Evolutionary conservation across 2,888 invertebrate species (phyloP), one percentile per base, ranked within the genome.

Genomic region (Conops quadrifasciatus): DNA sequence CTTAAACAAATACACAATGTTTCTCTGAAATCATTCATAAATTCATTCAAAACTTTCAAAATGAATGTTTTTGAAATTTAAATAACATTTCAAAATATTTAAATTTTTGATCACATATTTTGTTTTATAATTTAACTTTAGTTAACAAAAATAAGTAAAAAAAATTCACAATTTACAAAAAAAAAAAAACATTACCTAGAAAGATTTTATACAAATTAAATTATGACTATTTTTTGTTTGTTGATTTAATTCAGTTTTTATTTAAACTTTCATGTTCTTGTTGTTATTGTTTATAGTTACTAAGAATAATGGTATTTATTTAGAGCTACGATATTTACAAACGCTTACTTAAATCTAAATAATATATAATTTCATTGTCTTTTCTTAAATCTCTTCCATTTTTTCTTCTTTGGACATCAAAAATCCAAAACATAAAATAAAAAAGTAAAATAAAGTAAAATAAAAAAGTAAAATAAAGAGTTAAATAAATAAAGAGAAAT

Each of bases 291-390:
- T n/a, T 19, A 45, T 24, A 9, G 4, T 62, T 59, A n/a, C 36
- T 36, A 9, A 36, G 9, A 36, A 36, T 21, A 21, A 36, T 21
- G 43, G 30, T 36, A 36, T 21, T 43, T 62, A 62, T 36, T n/a
- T n/a, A n/a, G 21, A 11, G 9, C 56, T 56, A 63, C 24, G 26
- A 56, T 66, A 66, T 66, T 66, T 66, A 66, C 66, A 66, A 53
- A 56, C 43, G 66, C 43, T 21, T 63, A 24, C 58, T 63, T 63
- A 63, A 21, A 13, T 36, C 28, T 58, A 58, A 58, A 24, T 28
- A 58, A 58, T 58, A 36, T 36, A 36, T 36, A 36, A 36, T 36
- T 36, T 36, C 36, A 36, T 36, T 36, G 36, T 36, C 36, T 36
- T 36, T 36, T 36, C 36, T 36, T 36, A 36, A 36, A 36, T 7